Evolutionary conservation across 2,113 vertebrate species (phyloP), one percentile per base, ranked within the genome.

Genomic region (Centropus unirufus): DNA sequence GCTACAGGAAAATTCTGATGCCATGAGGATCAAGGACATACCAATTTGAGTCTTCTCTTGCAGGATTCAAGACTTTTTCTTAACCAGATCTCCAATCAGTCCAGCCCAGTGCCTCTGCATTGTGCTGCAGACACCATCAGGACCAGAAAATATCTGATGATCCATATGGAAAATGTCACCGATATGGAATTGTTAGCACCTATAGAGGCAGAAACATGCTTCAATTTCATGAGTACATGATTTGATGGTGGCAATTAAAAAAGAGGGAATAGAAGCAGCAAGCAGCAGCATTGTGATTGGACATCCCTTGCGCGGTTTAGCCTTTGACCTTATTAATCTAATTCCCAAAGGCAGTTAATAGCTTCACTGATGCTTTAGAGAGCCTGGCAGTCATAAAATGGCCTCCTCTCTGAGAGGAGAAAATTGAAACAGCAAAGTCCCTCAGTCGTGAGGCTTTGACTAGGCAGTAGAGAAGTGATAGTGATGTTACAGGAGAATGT

Each of bases 161-260:
- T 68, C n/a, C 70, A 66, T 58, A 27, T 80, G 46, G 26, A 76
- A 80, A 82, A 18, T 6, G 4, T 14, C n/a, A 66, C 9, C 36
- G 24, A 68, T 6, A 29, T 0, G 0, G 20, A 40, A 76, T 10
- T 6, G 29, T 36, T 30, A 76, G 22, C 42, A 86, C 5, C 46
- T 34, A 36, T 1, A 61, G 22, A 62, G 61, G 36, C 22, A 94
- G 51, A 63, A 64, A 73, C 0, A 3, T 2, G 5, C 24, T 40
- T 68, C 32, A 57, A 1, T n/a, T 23, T 57, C 1, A 2, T 0
- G 4, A 81, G 6, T n/a, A 67, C 2, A 0, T 15, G 6, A 64
- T 1, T 26, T 61, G 14, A 90, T 5, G 12, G 7, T 0, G 3
- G 24, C 39, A 77, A 26, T 29, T 79, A 20, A 72, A 77, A 63